phyloP scores from a whole-genome alignment of 1,140 invertebrate genomes.

The Drosophila repletoides region DNA sequence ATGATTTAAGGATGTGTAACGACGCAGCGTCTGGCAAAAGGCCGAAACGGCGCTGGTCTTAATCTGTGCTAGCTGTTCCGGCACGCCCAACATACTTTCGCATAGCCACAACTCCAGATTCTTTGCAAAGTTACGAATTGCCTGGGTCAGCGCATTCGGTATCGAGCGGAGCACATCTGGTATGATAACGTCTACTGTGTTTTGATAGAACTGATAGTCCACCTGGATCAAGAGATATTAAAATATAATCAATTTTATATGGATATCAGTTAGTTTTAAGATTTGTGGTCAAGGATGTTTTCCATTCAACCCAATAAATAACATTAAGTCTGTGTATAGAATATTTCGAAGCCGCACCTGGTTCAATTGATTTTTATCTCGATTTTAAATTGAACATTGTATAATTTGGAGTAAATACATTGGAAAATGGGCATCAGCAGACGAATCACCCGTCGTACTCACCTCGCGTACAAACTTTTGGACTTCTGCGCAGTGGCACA shows the following conservation, averaged over 20 bases:
- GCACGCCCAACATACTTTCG: slow-evolving; percentile 93
- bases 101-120: slow-evolving; percentile 93
- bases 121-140: slow-evolving; percentile 96
- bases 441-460: slow-evolving; percentile 4
- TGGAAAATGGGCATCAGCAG: too few relatives aligned
- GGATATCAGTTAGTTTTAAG: too few relatives aligned
- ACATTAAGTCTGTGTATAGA: too few relatives aligned
- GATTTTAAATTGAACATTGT: too few relatives aligned
- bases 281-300: too few relatives aligned
- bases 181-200: slow-evolving; percentile 96
- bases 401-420: too few relatives aligned
- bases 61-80: slow-evolving; percentile 91
- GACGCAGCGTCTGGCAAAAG: slow-evolving; percentile 95
- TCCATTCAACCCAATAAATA: too few relatives aligned
- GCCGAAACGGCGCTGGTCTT: slow-evolving; percentile 94
- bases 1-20: slow-evolving; percentile 99
- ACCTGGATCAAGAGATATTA: slow-evolving; percentile 82
- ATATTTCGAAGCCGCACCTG: too few relatives aligned
- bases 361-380: too few relatives aligned
- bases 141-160: slow-evolving; percentile 95
- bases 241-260: background rate
- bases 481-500: slow-evolving; percentile 84
- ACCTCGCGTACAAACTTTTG: slow-evolving; percentile 84
- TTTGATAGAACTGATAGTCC: slow-evolving; percentile 98
- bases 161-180: slow-evolving; percentile 97